Conservation (phyloP, 2,888 invertebrate genomes). For the Tricholauxania praeusta region DNA sequence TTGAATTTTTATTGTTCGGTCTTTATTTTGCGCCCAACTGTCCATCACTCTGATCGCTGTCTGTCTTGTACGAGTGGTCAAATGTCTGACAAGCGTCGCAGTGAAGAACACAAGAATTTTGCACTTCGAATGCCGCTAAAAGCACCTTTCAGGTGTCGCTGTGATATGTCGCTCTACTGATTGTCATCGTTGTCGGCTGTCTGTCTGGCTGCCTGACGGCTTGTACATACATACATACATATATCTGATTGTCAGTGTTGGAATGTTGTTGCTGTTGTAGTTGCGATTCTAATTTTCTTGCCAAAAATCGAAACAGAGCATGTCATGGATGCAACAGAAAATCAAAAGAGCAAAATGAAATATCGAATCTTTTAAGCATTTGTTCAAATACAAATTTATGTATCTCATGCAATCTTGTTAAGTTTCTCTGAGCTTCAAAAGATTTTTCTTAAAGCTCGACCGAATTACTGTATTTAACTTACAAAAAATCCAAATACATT, state of each 20-base stretch:
- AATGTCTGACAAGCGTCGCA: slow-evolving; percentile 9
- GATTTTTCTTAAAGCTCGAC: too few relatives aligned
- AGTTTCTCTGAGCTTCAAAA: too few relatives aligned
- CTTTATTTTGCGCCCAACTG: background rate
- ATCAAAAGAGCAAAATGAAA: background rate
- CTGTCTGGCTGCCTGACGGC: slow-evolving; percentile 11
- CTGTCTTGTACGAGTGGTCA: slow-evolving; percentile 28
- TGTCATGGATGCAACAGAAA: slow-evolving; percentile 12
- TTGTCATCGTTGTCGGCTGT: slow-evolving; percentile 12
- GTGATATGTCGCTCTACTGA: slow-evolving; percentile 9
- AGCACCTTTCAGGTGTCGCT: slow-evolving; percentile 56
- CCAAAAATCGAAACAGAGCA: slow-evolving; percentile 20
- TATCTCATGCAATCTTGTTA: too few relatives aligned
- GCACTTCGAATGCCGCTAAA: slow-evolving; percentile 52
- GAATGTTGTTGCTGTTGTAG: slow-evolving; percentile 24
- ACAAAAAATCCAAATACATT: background rate
- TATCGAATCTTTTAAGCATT: background rate
- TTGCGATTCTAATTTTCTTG: slow-evolving; percentile 6
- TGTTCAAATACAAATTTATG: too few relatives aligned
- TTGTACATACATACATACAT: background rate
- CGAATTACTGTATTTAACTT: background rate
- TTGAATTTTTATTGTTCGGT: too few relatives aligned
- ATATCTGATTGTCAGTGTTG: slow-evolving; percentile 10
- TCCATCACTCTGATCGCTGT: slow-evolving; percentile 35
- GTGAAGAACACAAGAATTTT: slow-evolving; percentile 27